Base-by-base conservation (phyloP, 2,113 vertebrate genomes). In the Ctenodactylus gundi region DNA sequence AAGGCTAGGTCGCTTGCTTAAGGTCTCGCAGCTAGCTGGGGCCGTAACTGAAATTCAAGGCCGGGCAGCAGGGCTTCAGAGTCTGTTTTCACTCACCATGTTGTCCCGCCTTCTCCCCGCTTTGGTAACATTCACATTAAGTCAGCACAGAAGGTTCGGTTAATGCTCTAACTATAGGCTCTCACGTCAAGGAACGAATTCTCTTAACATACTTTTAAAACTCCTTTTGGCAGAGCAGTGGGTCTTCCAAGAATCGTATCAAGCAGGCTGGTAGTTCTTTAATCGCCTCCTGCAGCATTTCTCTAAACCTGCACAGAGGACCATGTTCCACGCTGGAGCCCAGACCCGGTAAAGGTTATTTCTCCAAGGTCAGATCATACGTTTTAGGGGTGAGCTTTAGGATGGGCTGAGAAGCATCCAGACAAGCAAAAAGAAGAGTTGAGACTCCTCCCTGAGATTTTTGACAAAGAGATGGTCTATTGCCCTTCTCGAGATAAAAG, bases 191-290 rank as follows among this genome's bases (percentile, higher is more conserved):
- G 27, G 25, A 90, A 31, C 41, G 76, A 58, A 92, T 85, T 83
- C n/a, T 77, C 21, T 75, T 64, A 68, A 60, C 14, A 41, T 21
- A 72, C 9, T 89, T 93, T 89, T 57, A n/a, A 51, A 93, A 88
- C 65, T 62, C 88, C 7, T 85, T 64, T 93, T 85, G 62, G 41
- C 53, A 85, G 12, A 67, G 95, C n/a, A 51, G n/a, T 90, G 60
- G 17, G 14, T 55, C 70, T 96, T 85, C 49, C 49, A 82, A 77
- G 85, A 72, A 90, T 77, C 20, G 70, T 81, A 76, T 81, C 82
- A 53, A 88, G 41, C 80, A 90, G 41, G 51, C 72, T 90, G 46
- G 20, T 77, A 82, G 41, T 55, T 67, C 76, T 80, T 60, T 76
- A 82, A 60, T 10, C 49, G 53, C 6, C 76, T 53, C 72, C 7